phyloP scores from a whole-genome alignment of 2,797 vertebrate genomes.

The Tapera naevia region DNA sequence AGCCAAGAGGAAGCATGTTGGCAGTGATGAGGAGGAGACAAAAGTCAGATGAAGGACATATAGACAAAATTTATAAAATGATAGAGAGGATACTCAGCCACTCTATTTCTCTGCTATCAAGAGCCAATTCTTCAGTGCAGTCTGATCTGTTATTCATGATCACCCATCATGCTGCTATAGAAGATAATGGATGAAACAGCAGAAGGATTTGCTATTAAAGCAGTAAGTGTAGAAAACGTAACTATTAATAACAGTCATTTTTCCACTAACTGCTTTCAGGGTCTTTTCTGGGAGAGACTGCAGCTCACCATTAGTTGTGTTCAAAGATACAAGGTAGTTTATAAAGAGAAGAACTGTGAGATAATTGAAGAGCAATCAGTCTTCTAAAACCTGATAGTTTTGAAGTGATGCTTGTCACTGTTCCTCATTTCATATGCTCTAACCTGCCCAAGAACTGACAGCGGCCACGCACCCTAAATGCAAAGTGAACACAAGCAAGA shows the following conservation, averaged over 20 bases:
- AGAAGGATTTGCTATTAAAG: background rate
- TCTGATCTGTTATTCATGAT: fast-evolving
- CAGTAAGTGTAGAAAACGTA: background rate
- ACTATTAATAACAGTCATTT: background rate
- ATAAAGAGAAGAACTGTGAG: background rate
- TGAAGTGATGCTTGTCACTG: background rate
- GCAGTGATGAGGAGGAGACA: background rate
- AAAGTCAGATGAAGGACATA: background rate
- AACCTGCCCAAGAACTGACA: background rate
- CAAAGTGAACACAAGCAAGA: background rate
- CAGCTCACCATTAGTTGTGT: background rate
- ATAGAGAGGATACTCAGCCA: background rate
- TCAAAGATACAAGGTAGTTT: background rate
- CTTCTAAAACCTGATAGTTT: background rate
- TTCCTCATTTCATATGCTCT: background rate
- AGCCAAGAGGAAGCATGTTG: background rate
- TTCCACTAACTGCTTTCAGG: background rate
- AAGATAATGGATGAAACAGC: background rate
- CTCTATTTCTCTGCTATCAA: background rate
- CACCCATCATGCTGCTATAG: background rate
- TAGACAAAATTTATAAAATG: background rate
- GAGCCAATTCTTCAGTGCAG: background rate
- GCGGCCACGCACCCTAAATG: fast-evolving
- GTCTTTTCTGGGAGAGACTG: background rate
- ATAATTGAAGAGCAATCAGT: background rate